Percentiles rank a stretch among this genome's conserved stretches.
Evolutionary conservation across 1,140 invertebrate species (phyloP).

Genomic region (Listronotus bonariensis): DNA sequence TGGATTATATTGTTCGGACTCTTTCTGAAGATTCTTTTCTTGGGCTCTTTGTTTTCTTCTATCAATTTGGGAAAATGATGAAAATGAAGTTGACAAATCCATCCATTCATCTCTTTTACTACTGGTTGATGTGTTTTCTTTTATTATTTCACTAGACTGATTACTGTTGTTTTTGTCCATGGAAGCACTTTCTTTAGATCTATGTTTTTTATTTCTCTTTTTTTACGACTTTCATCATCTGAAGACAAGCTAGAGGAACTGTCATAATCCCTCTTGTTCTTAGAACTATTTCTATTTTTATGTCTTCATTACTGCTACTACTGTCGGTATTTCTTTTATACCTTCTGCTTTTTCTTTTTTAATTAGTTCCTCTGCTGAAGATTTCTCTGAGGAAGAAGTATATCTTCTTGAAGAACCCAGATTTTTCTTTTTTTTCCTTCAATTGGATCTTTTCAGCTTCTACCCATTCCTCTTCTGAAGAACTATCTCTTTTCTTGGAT

Average conservation of each 20-base stretch:
- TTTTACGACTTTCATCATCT: background rate
- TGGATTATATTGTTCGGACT: slow-evolving; percentile 68
- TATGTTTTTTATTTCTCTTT: slow-evolving; percentile 1
- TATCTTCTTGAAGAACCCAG: background rate
- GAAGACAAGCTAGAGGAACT: background rate
- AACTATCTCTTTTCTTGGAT: slow-evolving; percentile 3
- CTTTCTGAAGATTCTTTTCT: slow-evolving; percentile 44
- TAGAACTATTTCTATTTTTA: slow-evolving; percentile 3
- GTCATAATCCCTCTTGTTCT: background rate
- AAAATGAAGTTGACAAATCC: slow-evolving; percentile 55
- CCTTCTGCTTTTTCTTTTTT: slow-evolving; percentile 1
- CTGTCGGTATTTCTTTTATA: background rate
- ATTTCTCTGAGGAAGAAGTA: slow-evolving; percentile 1
- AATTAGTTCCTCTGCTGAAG: slow-evolving; percentile 2
- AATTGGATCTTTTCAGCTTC: slow-evolving; percentile 22
- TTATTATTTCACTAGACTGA: too few relatives aligned
- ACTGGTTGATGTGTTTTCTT: too few relatives aligned
- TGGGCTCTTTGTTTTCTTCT: slow-evolving; percentile 46
- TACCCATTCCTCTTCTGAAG: slow-evolving; percentile 38
- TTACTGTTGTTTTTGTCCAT: background rate
- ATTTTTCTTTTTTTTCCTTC: slow-evolving; percentile 3
- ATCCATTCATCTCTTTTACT: slow-evolving; percentile 59
- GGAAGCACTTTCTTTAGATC: background rate
- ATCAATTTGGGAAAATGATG: slow-evolving; percentile 53
- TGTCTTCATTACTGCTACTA: background rate